Percentiles rank a stretch among this genome's conserved stretches.
Conservation (phyloP, 1,140 invertebrate species). For the Lycorma delicatula region DNA sequence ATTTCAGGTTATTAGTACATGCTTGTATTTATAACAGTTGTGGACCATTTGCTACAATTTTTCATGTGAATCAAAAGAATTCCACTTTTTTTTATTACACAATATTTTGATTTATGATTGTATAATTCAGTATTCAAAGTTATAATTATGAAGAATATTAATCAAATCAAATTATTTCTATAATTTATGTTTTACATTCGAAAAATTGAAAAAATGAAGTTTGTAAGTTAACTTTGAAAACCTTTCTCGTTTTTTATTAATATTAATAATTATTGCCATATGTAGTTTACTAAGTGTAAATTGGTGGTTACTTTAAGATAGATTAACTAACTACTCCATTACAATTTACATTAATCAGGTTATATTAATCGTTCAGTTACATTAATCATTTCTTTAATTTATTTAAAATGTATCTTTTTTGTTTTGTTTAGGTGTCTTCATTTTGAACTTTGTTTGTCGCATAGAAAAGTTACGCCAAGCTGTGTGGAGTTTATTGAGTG, state of each 20-base stretch:
- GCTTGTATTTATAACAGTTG: no score
- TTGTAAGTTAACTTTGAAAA: no score
- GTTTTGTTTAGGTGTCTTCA: background rate
- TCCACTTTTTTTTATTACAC: no score
- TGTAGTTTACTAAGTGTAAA: background rate
- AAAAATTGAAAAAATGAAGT: no score
- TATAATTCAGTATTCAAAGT: no score
- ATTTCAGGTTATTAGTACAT: no score
- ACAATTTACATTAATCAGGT: background rate
- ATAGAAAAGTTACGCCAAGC: background rate
- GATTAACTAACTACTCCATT: background rate
- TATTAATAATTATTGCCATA: background rate
- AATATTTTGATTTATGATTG: no score
- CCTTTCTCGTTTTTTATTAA: background rate
- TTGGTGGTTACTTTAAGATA: background rate
- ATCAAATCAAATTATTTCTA: no score
- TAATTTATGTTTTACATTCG: no score
- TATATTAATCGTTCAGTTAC: background rate
- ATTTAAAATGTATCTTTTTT: background rate
- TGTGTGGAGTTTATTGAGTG: background rate
- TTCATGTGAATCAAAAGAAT: no score
- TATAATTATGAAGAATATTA: no score
- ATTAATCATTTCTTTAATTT: background rate
- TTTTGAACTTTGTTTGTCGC: conserved; percentile 2
- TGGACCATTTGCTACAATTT: no score